These are phyloP conservation scores for Xyrichtys novacula DNA, from an alignment of 2,797 vertebrate genomes.

Conservation along the genomic window DNA sequence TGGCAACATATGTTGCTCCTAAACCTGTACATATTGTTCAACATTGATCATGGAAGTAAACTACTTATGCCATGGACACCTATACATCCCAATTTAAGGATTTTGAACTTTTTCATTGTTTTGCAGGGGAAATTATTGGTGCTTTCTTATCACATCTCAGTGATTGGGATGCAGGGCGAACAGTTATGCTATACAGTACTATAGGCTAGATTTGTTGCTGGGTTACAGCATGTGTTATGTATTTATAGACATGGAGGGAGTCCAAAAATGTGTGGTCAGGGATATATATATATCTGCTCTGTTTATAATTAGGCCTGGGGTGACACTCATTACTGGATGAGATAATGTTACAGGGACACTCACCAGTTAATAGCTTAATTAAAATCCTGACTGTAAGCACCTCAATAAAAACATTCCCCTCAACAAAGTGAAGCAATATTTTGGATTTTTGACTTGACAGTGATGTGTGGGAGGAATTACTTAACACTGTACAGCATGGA, in stretches of 20 bases:
- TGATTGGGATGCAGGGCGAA: background rate
- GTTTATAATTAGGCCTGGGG: conserved; percentile 2
- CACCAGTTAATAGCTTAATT: background rate
- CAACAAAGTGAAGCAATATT: too few relatives aligned
- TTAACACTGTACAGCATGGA: too few relatives aligned
- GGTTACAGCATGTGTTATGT: background rate
- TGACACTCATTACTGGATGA: background rate
- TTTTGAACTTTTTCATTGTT: too few relatives aligned
- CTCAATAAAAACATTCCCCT: background rate
- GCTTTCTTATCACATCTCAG: too few relatives aligned
- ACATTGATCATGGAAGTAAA: too few relatives aligned
- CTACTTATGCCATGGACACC: too few relatives aligned
- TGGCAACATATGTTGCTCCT: too few relatives aligned
- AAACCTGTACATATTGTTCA: too few relatives aligned
- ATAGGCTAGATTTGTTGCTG: background rate
- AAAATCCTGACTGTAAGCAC: background rate
- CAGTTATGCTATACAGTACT: background rate
- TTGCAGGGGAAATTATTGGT: too few relatives aligned
- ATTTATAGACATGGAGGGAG: conserved; percentile 7
- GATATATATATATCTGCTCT: conserved; percentile 1
- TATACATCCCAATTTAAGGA: too few relatives aligned
- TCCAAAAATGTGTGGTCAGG: background rate
- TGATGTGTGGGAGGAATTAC: too few relatives aligned
- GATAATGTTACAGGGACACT: conserved; percentile 1
- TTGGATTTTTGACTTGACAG: too few relatives aligned